Evolutionary conservation across 2,113 vertebrate species (phyloP), one percentile per base, ranked within the genome.

Genomic region (Salvelinus namaycush): DNA sequence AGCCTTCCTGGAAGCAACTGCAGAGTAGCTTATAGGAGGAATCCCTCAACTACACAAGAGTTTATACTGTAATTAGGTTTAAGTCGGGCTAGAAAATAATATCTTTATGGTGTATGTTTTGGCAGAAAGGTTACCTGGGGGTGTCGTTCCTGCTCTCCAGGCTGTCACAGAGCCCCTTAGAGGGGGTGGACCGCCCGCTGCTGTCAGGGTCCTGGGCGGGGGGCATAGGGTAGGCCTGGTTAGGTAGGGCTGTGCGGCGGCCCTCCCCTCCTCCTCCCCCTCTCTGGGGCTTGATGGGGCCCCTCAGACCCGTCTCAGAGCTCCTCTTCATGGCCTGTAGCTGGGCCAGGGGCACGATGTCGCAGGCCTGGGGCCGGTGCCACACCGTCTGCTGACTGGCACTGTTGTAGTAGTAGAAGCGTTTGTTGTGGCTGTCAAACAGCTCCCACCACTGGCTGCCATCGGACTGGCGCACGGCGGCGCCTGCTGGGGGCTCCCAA

Each of bases 371-470:
- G 0, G 94, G 94, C 34, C 93, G 92, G 78, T 95, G 94, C 94
- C 94, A 95, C 74, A 95, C 93, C 0, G 94, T 95, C 82, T 94
- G 93, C 79, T 3, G 87, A 0, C 86, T 94, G 77, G 90, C 87
- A 24, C 92, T 92, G 88, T 95, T 95, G 84, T 95, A 95, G 84
- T 95, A 95, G 85, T 95, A 95, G 89, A 94, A 95, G 27, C 94
- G 93, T 77, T 89, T 93, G 87, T 92, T 95, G 85, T 93, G 92
- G 75, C 90, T 86, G 88, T 95, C 94, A 0, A 94, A 95, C 65
- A 95, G 94, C 73, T 95, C 94, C 94, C 94, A 95, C 94, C 94
- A 95, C 79, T 95, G 94, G 88, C 90, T 92, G 79, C 93, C 92
- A 73, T 94, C 92, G 0, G 92, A 92, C 82, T 94, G 93, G 13